phyloP scores from a whole-genome alignment of 2,797 vertebrate species.

The Oreochromis grahami region DNA sequence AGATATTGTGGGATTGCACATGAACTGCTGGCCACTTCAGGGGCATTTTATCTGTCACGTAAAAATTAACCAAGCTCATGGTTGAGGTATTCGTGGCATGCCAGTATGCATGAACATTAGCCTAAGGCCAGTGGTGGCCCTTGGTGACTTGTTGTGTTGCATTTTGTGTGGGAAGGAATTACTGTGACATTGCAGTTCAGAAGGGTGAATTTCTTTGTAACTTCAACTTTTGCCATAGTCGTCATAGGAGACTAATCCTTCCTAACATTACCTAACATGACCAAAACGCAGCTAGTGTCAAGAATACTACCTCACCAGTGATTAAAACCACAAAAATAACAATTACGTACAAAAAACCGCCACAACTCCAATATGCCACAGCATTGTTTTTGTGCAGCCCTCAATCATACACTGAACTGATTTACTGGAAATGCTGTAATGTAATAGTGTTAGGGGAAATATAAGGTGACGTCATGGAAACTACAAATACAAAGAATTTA shows the following conservation, averaged over 20 bases:
- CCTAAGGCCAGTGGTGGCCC: not conserved
- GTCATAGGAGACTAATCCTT: not conserved
- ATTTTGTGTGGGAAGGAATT: not conserved
- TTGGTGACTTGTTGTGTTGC: not conserved
- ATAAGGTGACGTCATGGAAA: not conserved
- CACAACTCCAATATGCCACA: not conserved
- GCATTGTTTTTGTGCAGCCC: not conserved
- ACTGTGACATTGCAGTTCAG: not conserved
- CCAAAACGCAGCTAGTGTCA: not conserved
- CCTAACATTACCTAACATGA: not conserved
- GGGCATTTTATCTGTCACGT: not conserved
- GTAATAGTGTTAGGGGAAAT: not conserved
- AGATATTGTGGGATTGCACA: not conserved
- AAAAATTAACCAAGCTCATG: not conserved
- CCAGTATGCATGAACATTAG: not conserved
- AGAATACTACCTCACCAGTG: not conserved
- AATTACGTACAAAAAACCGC: not conserved
- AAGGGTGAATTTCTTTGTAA: not conserved
- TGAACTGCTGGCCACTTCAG: not conserved
- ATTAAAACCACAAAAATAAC: not conserved
- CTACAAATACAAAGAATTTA: not conserved
- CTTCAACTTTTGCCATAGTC: not conserved
- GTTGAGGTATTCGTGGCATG: not conserved
- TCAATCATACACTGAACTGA: not conserved
- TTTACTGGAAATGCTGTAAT: not conserved